Evolutionary conservation across 1,140 invertebrate species (phyloP), one percentile per base, ranked within the genome.

Genomic region (Diuraphis noxia): DNA sequence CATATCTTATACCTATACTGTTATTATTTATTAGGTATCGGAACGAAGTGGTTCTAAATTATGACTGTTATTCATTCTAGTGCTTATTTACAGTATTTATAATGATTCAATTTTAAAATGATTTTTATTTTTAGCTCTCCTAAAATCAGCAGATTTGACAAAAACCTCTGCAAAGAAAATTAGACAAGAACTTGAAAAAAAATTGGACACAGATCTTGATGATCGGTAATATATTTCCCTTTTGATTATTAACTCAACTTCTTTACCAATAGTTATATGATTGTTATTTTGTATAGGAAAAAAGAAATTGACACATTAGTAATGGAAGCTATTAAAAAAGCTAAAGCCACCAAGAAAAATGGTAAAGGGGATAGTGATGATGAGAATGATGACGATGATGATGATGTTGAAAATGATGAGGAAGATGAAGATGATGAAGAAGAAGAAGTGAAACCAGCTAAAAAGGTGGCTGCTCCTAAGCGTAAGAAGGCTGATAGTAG

Each of bases 131-230:
- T 43, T 93, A 98, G 97, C 96, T 90, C 97, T 98, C 93, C 95
- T 99, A 7, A 97, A 98, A 94, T 96, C 96, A 94, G 97, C 97
- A 10, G 97, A 98, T 93, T 94, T 98, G 21, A 95, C 96, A 17
- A 96, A 96, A 56, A 96, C 97, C 93, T 97, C 97, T 23, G 96
- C 97, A 2, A 99, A 98, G 93, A 97, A 98, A 94, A 97, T 99
- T n/a, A 96, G 98, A 46, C 96, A 97, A 94, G 96, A 97, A 93
- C 94, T 98, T 92, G 97, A 99, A 94, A 95, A 96, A 92, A 96
- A 97, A 93, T 94, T 98, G 23, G 96, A 96, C 77, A 95, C 96
- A 92, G 97, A 98, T 93, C 94, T 99, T 25, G 94, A 95, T 41
- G 95, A 95, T 93, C 95, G 95, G 95, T 95, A 94, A 94, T 79